Evolutionary conservation across 2,113 vertebrate genomes (phyloP).

Genomic region (Chrysochloris asiatica): DNA sequence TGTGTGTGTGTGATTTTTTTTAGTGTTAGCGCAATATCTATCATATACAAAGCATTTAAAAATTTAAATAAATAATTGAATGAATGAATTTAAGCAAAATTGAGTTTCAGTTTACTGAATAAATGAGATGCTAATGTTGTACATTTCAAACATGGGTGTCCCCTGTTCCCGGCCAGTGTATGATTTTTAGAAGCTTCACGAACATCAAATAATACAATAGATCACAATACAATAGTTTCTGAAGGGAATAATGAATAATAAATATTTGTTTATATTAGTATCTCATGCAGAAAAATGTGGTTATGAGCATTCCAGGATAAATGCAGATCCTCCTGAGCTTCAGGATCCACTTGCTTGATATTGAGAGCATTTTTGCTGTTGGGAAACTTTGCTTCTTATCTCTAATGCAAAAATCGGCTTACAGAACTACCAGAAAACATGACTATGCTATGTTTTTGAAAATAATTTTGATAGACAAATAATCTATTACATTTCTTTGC

Average conservation of each 20-base stretch:
- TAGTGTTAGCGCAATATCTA: conserved; percentile 9
- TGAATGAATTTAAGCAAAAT: conserved; percentile 22
- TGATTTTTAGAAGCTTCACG: conserved; percentile 15
- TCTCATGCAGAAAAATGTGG: neutral
- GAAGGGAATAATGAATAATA: conserved; percentile 36
- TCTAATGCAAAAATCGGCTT: conserved; percentile 5
- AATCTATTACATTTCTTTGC: neutral
- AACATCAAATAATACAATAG: conserved; percentile 45
- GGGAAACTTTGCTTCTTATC: conserved; percentile 17
- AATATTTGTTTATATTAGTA: conserved; percentile 28
- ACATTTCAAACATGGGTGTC: neutral
- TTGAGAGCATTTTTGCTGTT: neutral
- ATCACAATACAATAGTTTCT: conserved; percentile 38
- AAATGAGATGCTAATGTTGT: conserved; percentile 45
- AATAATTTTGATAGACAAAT: conserved; percentile 13
- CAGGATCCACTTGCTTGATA: neutral
- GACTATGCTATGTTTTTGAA: conserved; percentile 22
- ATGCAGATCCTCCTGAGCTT: too few species aligned
- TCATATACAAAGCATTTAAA: conserved; percentile 30
- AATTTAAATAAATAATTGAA: conserved; percentile 44
- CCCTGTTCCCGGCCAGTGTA: neutral
- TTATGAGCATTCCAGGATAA: neutral
- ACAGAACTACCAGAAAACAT: conserved; percentile 5
- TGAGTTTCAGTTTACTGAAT: conserved; percentile 32
- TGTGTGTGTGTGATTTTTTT: neutral